Percentiles rank a stretch among this genome's conserved stretches.
Evolutionary conservation across 2,797 vertebrate genomes (phyloP).

Genomic region (Holocentrus rufus): DNA sequence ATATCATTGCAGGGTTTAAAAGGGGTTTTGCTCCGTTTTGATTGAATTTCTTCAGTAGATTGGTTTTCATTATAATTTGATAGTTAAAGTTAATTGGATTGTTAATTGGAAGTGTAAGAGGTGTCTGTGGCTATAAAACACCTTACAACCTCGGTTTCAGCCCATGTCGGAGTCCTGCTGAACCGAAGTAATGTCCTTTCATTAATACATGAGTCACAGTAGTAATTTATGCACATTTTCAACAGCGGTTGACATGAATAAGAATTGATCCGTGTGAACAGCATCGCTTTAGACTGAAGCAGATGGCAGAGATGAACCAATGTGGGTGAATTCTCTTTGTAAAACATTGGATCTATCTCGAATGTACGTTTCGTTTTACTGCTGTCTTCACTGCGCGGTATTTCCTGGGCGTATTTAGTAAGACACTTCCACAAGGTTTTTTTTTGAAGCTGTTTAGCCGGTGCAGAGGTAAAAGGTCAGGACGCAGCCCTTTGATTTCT

Average conservation of each 20-base stretch:
- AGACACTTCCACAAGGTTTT: no score
- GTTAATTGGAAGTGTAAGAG: constrained; percentile 47
- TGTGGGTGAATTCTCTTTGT: constrained; percentile 15
- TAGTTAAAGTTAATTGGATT: constrained; percentile 47
- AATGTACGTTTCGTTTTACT: background rate
- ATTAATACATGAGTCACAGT: constrained; percentile 23
- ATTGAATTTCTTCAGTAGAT: constrained; percentile 44
- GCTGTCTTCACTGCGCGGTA: background rate
- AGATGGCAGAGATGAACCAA: constrained; percentile 2
- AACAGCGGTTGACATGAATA: constrained; percentile 5
- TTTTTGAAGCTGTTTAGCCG: no score
- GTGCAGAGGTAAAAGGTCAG: background rate
- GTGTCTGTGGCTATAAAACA: constrained; percentile 35
- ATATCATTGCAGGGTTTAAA: constrained; percentile 26
- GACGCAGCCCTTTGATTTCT: constrained; percentile 6
- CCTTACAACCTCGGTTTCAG: background rate
- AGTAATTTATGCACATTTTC: constrained; percentile 7
- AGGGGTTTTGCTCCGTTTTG: constrained; percentile 18
- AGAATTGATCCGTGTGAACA: constrained; percentile 17
- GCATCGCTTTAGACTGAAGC: constrained; percentile 1
- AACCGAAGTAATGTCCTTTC: background rate
- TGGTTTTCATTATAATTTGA: constrained; percentile 51
- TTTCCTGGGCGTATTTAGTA: background rate
- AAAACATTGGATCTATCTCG: background rate
- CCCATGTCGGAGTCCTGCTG: background rate